Base-by-base conservation (phyloP, 2,888 invertebrate species). In the Phyto melanocephala region DNA sequence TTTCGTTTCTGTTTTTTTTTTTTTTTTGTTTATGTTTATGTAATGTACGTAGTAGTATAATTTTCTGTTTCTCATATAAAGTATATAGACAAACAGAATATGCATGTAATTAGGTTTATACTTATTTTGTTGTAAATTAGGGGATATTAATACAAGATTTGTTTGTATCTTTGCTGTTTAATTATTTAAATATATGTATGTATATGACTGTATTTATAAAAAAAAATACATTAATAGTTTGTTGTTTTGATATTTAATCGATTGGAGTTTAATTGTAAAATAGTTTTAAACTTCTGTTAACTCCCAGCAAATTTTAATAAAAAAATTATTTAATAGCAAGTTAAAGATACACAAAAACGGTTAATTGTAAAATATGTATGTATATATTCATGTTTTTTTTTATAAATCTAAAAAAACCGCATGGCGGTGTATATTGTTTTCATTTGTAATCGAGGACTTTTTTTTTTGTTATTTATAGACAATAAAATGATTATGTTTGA, bases 221-320 rank as follows among this genome's bases (percentile, higher is more conserved):
- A 63, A 81, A 81, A 77, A 80, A 58, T 83, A 60, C 60, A 81
- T 77, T 70, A 5, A 6, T 28, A 28, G 28, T 5, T 28, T 60
- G 4, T 74, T 77, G 45, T 5, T 60, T 76, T n/a, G 28, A 35
- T 65, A 63, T 52, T 74, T 70, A 62, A 70, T 77, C 62, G 68
- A 22, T 77, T 79, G 65, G 79, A 82, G 82, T 82, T 76, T 71
- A 67, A 79, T 62, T 82, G 75, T 79, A 79, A 82, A 82, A 82
- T 82, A 82, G 82, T 82, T 82, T 82, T 75, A 79, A 82, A 82
- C 82, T 82, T 79, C 56, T 74, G 60, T 79, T 79, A 82, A 82
- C 82, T 82, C 71, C 71, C 75, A 71, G 75, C 71, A 71, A 71
- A 79, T 82, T 71, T 47, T 40, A 56, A n/a, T n/a, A n/a, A n/a